phyloP scores from a whole-genome alignment of 2,113 vertebrate genomes.

The Myrmecobius fasciatus region DNA sequence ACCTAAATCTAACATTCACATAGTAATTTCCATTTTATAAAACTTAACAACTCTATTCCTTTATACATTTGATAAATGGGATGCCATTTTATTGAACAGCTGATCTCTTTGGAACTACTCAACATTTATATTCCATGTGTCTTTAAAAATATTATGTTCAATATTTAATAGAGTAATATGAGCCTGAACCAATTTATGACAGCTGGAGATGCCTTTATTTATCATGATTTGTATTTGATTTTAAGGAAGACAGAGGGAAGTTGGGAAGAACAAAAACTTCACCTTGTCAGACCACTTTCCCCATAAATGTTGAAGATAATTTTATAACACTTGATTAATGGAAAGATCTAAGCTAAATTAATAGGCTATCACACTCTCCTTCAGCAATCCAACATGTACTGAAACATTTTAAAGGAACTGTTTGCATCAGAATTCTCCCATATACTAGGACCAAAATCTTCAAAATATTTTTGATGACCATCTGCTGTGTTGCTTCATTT shows the following conservation, averaged over 20 bases:
- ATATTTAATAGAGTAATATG: slow-evolving; percentile 64
- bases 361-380: slow-evolving; percentile 71
- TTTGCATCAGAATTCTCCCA: slow-evolving; percentile 79
- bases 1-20: slow-evolving; percentile 4
- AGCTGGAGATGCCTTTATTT: slow-evolving; percentile 62
- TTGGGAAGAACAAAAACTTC: slow-evolving; percentile 63
- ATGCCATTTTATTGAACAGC: slow-evolving; percentile 23
- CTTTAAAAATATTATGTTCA: slow-evolving; percentile 66
- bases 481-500: slow-evolving; percentile 65
- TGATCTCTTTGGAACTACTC: slow-evolving; percentile 42
- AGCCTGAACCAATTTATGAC: slow-evolving; percentile 45
- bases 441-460: slow-evolving; percentile 80
- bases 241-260: slow-evolving; percentile 48
- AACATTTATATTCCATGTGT: slow-evolving; percentile 63
- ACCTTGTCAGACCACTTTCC: slow-evolving; percentile 72
- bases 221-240: slow-evolving; percentile 49
- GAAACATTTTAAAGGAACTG: slow-evolving; percentile 70
- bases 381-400: slow-evolving; percentile 63
- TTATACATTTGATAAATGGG: background rate
- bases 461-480: slow-evolving; percentile 81
- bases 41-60: background rate
- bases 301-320: slow-evolving; percentile 71
- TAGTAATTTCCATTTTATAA: slow-evolving; percentile 45
- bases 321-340: slow-evolving; percentile 72
- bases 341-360: slow-evolving; percentile 79